These are phyloP conservation scores for Cyphomyrus discorhynchus DNA, from an alignment of 2,113 vertebrate species.

Conservation along the genomic window DNA sequence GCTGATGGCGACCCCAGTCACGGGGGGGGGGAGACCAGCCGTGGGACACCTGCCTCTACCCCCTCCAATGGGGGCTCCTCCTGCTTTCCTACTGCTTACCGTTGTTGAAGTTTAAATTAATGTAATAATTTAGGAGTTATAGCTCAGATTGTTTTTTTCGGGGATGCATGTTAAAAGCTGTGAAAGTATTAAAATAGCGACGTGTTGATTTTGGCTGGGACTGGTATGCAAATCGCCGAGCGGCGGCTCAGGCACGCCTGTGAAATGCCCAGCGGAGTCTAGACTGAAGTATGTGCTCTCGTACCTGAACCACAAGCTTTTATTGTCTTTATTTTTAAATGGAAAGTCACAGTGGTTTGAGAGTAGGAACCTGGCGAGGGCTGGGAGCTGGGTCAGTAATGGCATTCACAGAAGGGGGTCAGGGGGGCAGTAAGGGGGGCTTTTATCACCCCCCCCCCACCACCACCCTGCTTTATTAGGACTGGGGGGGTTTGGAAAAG, in stretches of 20 bases:
- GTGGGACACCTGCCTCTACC: not conserved
- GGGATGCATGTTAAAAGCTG: constrained; percentile 10
- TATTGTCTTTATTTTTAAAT: constrained; percentile 44
- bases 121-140: not conserved
- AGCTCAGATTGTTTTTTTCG: not conserved
- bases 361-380: constrained; percentile 34
- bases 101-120: not conserved
- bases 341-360: constrained; percentile 32
- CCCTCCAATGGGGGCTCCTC: not conserved
- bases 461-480: constrained; percentile 39
- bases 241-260: constrained; percentile 34
- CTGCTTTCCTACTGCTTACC: not conserved
- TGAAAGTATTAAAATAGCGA: constrained; percentile 20
- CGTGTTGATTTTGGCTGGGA: constrained; percentile 24
- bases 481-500: constrained; percentile 31
- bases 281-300: constrained; percentile 53
- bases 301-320: constrained; percentile 45
- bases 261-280: constrained; percentile 49
- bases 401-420: constrained; percentile 51
- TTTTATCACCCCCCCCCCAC: constrained; percentile 29
- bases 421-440: constrained; percentile 28
- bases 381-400: constrained; percentile 51
- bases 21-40: not conserved
- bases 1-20: not conserved
- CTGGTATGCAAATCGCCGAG: constrained; percentile 36